These are phyloP conservation scores for Pseudocheirus occidentalis DNA, from an alignment of 2,797 vertebrate genomes.

Conservation along the genomic window DNA sequence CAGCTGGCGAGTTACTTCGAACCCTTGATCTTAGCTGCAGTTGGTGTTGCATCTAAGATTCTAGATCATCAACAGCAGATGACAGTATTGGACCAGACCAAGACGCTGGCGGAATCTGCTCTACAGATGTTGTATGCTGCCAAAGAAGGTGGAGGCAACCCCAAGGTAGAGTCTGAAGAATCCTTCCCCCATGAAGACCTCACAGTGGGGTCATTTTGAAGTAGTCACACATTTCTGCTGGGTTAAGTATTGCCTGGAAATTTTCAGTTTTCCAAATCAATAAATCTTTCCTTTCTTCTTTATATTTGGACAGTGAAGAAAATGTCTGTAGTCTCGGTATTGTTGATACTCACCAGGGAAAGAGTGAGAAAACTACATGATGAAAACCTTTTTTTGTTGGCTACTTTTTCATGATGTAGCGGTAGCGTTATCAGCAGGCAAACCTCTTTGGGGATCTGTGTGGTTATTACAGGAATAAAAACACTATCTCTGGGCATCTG, in stretches of 20 bases:
- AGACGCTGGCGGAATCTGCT: constrained; percentile 96
- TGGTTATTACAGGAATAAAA: constrained; percentile 12
- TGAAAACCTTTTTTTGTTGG: background rate
- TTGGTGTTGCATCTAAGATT: constrained; percentile 95
- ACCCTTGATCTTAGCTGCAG: constrained; percentile 93
- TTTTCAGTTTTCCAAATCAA: background rate
- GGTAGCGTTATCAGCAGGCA: background rate
- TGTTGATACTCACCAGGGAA: background rate
- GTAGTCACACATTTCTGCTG: background rate
- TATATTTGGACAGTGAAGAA: background rate
- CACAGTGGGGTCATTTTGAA: background rate
- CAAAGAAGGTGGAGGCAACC: constrained; percentile 98
- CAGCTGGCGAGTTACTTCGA: constrained; percentile 98
- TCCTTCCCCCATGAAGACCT: background rate
- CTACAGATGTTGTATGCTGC: constrained; percentile 98
- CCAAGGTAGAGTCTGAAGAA: constrained; percentile 87
- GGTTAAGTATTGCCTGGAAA: background rate
- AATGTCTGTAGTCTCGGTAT: background rate
- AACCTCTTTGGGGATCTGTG: background rate
- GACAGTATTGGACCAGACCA: constrained; percentile 97
- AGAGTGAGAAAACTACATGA: background rate
- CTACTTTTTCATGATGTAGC: background rate
- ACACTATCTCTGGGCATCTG: background rate
- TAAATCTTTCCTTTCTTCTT: background rate
- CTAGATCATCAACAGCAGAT: constrained; percentile 98